phyloP scores from a whole-genome alignment of 2,797 vertebrate genomes.

The Dallia pectoralis region DNA sequence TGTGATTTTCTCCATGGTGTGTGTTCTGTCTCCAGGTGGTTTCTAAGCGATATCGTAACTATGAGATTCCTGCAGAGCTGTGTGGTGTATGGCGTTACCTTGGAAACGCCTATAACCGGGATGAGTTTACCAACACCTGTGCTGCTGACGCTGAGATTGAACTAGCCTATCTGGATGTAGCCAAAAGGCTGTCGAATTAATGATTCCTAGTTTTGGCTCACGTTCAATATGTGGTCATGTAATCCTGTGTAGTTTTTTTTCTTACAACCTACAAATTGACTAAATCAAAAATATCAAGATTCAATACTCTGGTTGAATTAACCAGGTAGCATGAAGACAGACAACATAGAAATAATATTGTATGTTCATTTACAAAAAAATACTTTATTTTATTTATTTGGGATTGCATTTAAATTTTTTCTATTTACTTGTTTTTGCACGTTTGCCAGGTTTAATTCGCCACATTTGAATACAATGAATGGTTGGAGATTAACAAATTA shows the following conservation, averaged over 20 bases:
- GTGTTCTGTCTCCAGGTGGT: slow-evolving; percentile 79
- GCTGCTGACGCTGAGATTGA: slow-evolving; percentile 90
- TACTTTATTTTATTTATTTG: neutral
- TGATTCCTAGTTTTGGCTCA: neutral
- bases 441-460: neutral
- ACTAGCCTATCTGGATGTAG: slow-evolving; percentile 90
- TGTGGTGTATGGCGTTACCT: slow-evolving; percentile 90
- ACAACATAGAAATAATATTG: neutral
- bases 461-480: neutral
- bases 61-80: slow-evolving; percentile 88
- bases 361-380: neutral
- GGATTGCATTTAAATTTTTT: neutral
- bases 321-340: neutral
- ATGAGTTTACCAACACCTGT: slow-evolving; percentile 95
- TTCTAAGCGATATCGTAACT: slow-evolving; percentile 92
- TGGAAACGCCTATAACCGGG: slow-evolving; percentile 83
- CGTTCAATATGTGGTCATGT: neutral
- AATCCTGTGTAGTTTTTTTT: neutral
- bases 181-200: slow-evolving; percentile 86
- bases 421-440: neutral
- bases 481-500: neutral
- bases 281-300: neutral
- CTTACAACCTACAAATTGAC: too few species aligned
- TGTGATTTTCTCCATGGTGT: neutral
- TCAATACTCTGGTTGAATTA: neutral